Evolutionary conservation across 2,888 invertebrate genomes (phyloP).

Genomic region (Busseola fusca): DNA sequence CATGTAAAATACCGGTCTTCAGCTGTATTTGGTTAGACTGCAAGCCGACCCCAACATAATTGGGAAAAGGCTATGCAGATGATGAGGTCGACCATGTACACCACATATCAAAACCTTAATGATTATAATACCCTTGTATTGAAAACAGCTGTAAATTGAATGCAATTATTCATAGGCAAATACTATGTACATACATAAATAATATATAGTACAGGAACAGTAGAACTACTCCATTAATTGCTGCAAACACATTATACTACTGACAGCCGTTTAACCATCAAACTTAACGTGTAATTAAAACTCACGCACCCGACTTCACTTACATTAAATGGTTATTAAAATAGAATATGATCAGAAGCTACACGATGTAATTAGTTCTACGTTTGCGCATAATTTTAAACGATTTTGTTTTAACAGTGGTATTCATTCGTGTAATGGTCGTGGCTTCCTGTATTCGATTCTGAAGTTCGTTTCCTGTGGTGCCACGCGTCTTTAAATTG

Average conservation of each 20-base stretch:
- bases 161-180: slow-evolving; percentile 15
- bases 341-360: slow-evolving; percentile 61
- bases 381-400: slow-evolving; percentile 63
- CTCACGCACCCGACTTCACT: slow-evolving; percentile 46
- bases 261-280: slow-evolving; percentile 58
- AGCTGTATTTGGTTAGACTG: no score
- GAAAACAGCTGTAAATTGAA: slow-evolving; percentile 27
- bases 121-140: slow-evolving; percentile 26
- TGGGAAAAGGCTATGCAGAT: no score
- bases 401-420: slow-evolving; percentile 54
- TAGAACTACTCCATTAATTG: slow-evolving; percentile 51
- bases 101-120: slow-evolving; percentile 13
- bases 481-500: slow-evolving; percentile 37
- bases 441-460: slow-evolving; percentile 40
- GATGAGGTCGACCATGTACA: neutral
- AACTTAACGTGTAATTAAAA: slow-evolving; percentile 59
- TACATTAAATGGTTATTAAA: slow-evolving; percentile 60
- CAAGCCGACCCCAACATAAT: no score
- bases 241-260: slow-evolving; percentile 37
- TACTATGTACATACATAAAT: neutral
- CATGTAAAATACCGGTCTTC: no score
- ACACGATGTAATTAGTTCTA: slow-evolving; percentile 55
- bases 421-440: slow-evolving; percentile 29
- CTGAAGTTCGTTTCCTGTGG: slow-evolving; percentile 30
- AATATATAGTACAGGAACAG: slow-evolving; percentile 12